Base-by-base conservation (phyloP, 2,797 vertebrate species). In the Psittacula derbiana region DNA sequence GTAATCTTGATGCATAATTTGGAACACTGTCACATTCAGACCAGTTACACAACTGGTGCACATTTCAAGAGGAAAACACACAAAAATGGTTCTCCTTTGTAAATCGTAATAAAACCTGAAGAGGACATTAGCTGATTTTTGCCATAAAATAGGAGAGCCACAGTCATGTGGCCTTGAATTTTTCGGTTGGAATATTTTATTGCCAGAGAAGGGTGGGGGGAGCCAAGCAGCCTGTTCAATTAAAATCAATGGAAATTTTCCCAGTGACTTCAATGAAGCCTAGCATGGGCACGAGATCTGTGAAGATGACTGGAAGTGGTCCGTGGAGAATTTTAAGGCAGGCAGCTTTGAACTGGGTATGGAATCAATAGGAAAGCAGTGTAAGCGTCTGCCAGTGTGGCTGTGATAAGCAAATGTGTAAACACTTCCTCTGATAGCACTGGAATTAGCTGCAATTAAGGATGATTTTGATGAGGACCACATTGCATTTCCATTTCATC, bases 161-260 rank as follows among this genome's bases (percentile, higher is more conserved):
- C 16, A 38, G 21, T 36, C 36, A 21, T 40, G 2, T 4, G 18
- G 13, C 9, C 79, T 81, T 67, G 33, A 65, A 53, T 66, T 60
- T 87, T 80, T 80, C 70, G 28, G 28, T 82, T 90, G 72, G 36
- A 89, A 79, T 50, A 10, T 82, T 82, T 87, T 16, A 19, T 38
- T 81, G 85, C 87, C 66, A 33, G 90, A 72, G 49, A 9, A 33
- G 64, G 31, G 10, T 0, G 13, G 24, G 17, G 0, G 38, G 4
- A 6, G 7, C 47, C 70, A 33, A 91, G 78, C 73, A 92, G 76
- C 25, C 82, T 94, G 73, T 91, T 93, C 80, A 86, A 70, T 87
- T 88, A 86, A 95, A 97, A 95, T 93, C 46, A 88, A 70, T 92
- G 95, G 89, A 85, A 83, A 82, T 64, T 84, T 92, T 95, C 89